These are phyloP conservation scores for Cynoglossus semilaevis DNA, from an alignment of 2,113 vertebrate species.

Conservation along the genomic window DNA sequence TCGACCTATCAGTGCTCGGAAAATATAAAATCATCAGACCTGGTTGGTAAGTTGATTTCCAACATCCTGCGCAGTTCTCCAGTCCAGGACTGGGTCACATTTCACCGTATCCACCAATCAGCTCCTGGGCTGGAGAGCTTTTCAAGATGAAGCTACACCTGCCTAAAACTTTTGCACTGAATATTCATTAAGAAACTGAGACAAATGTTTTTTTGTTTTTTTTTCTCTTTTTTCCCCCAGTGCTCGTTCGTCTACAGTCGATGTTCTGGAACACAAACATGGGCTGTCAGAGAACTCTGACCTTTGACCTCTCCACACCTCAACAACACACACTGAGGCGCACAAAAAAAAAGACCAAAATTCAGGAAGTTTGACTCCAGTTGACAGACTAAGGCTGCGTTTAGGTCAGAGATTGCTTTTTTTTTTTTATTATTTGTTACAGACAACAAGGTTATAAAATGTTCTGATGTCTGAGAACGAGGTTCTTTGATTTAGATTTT, in stretches of 20 bases:
- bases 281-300: constrained; percentile 72
- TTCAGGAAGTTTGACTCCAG: constrained; percentile 23
- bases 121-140: no score
- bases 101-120: no score
- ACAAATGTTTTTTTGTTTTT: no score
- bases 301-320: constrained; percentile 23
- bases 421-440: neutral
- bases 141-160: no score
- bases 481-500: no score
- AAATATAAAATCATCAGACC: constrained; percentile 86
- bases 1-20: constrained; percentile 84
- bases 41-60: constrained; percentile 83
- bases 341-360: constrained; percentile 35
- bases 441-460: no score
- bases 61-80: no score
- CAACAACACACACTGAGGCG: constrained; percentile 30
- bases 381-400: neutral
- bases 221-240: constrained; percentile 65
- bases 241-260: constrained; percentile 80
- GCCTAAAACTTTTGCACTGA: no score
- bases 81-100: no score
- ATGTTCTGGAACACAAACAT: constrained; percentile 82
- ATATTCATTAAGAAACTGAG: no score
- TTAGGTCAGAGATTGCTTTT: constrained; percentile 1
- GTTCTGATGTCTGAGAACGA: no score